A percentile compares a stretch with the other conserved stretches of the same genome.
Evolutionary conservation across 2,888 invertebrate genomes (phyloP).

Genomic region (Myopa tessellatipennis): DNA sequence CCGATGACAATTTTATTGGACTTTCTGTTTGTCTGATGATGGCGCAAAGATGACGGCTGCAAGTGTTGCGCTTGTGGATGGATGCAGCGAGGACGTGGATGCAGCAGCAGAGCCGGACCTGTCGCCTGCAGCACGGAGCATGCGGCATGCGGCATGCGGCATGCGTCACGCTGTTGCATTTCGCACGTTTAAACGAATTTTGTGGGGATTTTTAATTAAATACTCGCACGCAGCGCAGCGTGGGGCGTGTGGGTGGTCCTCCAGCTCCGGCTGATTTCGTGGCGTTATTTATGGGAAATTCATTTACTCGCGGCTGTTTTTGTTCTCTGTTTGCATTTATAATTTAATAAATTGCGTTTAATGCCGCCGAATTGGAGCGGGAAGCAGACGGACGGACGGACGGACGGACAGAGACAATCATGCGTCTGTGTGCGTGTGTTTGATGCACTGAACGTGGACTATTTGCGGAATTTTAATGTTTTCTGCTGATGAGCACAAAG

Average conservation of each 20-base stretch:
- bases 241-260: neutral
- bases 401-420: neutral
- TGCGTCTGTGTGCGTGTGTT: neutral
- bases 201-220: constrained; percentile 50
- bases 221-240: constrained; percentile 45
- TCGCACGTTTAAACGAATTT: constrained; percentile 48
- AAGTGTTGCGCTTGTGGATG: neutral
- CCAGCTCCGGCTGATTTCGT: constrained; percentile 34
- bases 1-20: constrained; percentile 40
- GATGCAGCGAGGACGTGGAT: neutral
- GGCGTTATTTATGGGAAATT: constrained; percentile 49
- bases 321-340: constrained; percentile 26
- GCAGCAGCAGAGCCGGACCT: neutral
- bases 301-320: constrained; percentile 44
- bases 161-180: constrained; percentile 46
- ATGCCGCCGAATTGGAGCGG: constrained; percentile 18
- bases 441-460: constrained; percentile 44
- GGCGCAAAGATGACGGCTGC: neutral
- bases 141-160: neutral
- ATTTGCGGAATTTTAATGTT: constrained; percentile 53
- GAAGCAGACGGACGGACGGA: neutral
- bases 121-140: neutral
- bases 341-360: constrained; percentile 41
- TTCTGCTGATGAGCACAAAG: constrained; percentile 19
- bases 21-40: constrained; percentile 18